Percentiles rank a stretch among this genome's conserved stretches.
These are phyloP conservation scores for Anabacerthia variegaticeps DNA, from an alignment of 2,797 vertebrate species.

Conservation along the genomic window DNA sequence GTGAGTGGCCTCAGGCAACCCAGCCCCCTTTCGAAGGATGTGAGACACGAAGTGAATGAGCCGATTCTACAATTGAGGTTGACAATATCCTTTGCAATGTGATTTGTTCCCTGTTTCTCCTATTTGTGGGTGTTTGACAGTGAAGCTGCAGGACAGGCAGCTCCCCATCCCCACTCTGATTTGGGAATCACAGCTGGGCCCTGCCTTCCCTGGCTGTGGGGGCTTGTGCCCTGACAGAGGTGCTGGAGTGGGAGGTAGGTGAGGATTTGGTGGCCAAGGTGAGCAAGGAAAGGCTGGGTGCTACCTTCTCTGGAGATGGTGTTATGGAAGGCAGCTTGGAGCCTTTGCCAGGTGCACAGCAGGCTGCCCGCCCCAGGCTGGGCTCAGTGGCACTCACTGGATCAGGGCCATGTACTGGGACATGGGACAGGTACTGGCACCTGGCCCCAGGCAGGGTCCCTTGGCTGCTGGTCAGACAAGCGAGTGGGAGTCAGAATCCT, in stretches of 20 bases:
- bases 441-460: neutral
- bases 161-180: neutral
- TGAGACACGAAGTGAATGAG: rapidly evolving
- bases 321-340: neutral
- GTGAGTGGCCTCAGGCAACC: neutral
- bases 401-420: rapidly evolving
- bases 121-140: neutral
- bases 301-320: neutral
- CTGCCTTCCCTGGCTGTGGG: rapidly evolving
- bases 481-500: neutral
- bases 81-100: neutral
- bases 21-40: neutral
- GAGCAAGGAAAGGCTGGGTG: neutral
- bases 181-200: neutral
- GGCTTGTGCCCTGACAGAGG: neutral
- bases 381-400: rapidly evolving
- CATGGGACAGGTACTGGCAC: neutral
- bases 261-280: neutral
- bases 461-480: neutral
- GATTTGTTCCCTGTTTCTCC: neutral
- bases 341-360: neutral
- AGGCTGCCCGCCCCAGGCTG: rapidly evolving
- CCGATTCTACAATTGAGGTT: neutral
- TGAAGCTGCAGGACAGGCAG: neutral
- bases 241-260: rapidly evolving